Percentiles rank a stretch among this genome's conserved stretches.
These are phyloP conservation scores for Montipora capricornis DNA, from an alignment of 64 coral and sea anemone genomes.

Conservation along the genomic window DNA sequence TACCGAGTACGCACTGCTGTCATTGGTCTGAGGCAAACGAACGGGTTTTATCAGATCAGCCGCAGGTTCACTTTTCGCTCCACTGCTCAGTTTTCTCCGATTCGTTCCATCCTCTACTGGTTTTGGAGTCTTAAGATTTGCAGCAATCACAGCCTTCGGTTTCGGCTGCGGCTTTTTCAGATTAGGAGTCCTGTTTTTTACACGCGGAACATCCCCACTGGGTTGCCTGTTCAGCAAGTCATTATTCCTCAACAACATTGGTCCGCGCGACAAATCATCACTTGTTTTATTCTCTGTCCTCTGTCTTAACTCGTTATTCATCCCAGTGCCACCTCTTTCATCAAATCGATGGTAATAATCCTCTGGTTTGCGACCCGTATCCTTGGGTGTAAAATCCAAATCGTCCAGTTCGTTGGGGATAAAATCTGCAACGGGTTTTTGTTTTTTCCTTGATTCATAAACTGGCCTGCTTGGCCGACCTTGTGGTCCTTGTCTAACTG, in stretches of 20 bases:
- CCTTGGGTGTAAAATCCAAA: not conserved
- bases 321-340: not conserved
- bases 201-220: not conserved
- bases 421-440: not conserved
- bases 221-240: constrained; percentile 9
- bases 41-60: not conserved
- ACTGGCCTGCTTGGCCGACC: constrained; percentile 69
- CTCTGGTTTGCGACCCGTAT: not conserved
- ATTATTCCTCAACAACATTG: not conserved
- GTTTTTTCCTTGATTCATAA: constrained; percentile 4
- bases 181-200: not conserved
- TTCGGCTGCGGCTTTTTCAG: not conserved
- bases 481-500: not conserved
- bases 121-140: not conserved
- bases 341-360: not conserved
- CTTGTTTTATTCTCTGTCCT: not conserved
- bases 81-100: not conserved
- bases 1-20: not conserved
- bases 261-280: not conserved
- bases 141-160: not conserved
- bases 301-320: not conserved
- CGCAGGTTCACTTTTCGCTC: not conserved
- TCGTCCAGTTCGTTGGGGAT: constrained; percentile 9
- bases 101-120: not conserved
- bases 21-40: not conserved